Conservation (phyloP, 2,888 invertebrate species). For the Scotopteryx bipunctaria region DNA sequence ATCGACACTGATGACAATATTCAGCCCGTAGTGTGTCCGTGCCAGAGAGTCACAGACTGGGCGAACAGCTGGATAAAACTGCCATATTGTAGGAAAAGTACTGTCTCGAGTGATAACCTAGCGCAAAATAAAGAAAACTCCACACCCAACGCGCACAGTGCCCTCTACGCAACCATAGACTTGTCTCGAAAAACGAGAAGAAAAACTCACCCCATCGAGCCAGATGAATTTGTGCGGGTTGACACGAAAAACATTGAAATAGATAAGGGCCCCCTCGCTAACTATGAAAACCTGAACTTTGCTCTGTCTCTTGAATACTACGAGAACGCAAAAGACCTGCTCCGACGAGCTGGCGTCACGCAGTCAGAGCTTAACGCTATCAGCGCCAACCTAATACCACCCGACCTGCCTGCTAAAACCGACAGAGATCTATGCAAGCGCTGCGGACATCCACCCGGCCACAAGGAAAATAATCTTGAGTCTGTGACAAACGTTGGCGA, state of each 20-base stretch:
- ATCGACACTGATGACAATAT: slow-evolving; percentile 65
- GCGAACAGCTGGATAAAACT: slow-evolving; percentile 85
- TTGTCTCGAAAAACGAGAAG: slow-evolving; percentile 85
- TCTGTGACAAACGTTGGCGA: slow-evolving; percentile 51
- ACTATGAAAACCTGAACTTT: slow-evolving; percentile 90
- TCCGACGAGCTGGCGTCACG: slow-evolving; percentile 82
- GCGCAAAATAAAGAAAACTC: slow-evolving; percentile 83
- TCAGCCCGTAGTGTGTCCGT: slow-evolving; percentile 77
- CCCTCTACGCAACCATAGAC: slow-evolving; percentile 88
- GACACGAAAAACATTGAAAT: slow-evolving; percentile 50
- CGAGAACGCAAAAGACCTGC: slow-evolving; percentile 89
- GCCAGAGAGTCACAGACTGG: slow-evolving; percentile 86
- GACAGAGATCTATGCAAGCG: slow-evolving; percentile 78
- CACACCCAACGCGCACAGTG: slow-evolving; percentile 60
- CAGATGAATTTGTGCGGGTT: slow-evolving; percentile 31
- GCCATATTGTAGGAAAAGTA: slow-evolving; percentile 80
- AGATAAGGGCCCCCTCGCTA: slow-evolving; percentile 77
- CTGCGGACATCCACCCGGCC: slow-evolving; percentile 82
- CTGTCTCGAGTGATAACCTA: slow-evolving; percentile 49
- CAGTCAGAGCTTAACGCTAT: slow-evolving; percentile 77
- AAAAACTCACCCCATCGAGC: slow-evolving; percentile 51
- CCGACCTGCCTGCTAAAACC: slow-evolving; percentile 45
- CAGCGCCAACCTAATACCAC: slow-evolving; percentile 57
- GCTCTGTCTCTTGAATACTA: slow-evolving; percentile 90
- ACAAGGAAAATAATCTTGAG: slow-evolving; percentile 28